Base-by-base conservation (phyloP, 2,888 invertebrate genomes). In the Hecatera dysodea region DNA sequence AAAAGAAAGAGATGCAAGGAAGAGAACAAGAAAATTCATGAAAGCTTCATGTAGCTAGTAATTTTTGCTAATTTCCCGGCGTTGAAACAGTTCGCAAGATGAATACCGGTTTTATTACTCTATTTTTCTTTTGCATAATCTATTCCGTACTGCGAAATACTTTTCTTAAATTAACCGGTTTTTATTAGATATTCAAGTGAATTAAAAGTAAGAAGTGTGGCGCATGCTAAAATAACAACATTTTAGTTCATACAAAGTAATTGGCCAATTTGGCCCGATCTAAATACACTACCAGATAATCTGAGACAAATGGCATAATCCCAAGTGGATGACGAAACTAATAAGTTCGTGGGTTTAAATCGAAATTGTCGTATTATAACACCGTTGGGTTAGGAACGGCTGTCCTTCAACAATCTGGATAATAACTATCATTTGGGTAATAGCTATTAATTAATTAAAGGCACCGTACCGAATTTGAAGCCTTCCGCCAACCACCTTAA, bases 401-500 rank as follows among this genome's bases (percentile, higher is more conserved):
- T 75, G 85, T 90, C 87, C 85, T 87, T 81, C 71, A 85, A 83
- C 88, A 83, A 86, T 86, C 84, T 85, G 77, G 81, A 85, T 92
- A 92, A 93, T 92, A 90, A 91, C 90, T 89, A 92, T 90, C 88
- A 92, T 93, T 93, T 90, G 76, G 81, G 88, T 93, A 92, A 93
- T 92, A 90, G 92, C 89, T 84, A 86, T 92, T 93, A 93, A 95
- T 94, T 94, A 94, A 94, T 94, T 92, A 92, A 90, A 91, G 90
- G 89, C 83, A 89, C 82, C 90, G 83, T 89, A 90, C 88, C 87
- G 89, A 90, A 93, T 93, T 89, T 90, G 88, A 88, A 92, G 89
- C 90, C 90, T 90, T 90, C 86, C 82, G 84, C 90, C 93, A 93
- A 94, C 93, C 91, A 90, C 86, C 88, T 85, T 88, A 93, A 93